These are phyloP conservation scores for Pseudochirops corinnae DNA, from an alignment of 2,797 vertebrate species.

Conservation along the genomic window DNA sequence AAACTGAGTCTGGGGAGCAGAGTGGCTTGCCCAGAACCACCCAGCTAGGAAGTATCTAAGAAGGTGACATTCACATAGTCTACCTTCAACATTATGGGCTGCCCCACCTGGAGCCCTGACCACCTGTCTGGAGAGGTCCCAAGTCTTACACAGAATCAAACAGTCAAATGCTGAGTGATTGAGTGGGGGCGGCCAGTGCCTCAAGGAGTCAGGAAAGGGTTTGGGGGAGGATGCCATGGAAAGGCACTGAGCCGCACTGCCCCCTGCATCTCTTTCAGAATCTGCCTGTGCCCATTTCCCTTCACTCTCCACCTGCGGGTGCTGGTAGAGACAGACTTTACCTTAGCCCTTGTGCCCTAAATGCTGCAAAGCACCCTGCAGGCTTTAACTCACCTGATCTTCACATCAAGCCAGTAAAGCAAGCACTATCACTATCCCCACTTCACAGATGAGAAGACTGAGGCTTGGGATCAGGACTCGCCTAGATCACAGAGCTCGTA, in stretches of 20 bases:
- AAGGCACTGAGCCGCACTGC: background rate
- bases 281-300: background rate
- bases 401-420: background rate
- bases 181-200: rapidly evolving
- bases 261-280: background rate
- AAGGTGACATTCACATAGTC: background rate
- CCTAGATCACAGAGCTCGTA: background rate
- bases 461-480: background rate
- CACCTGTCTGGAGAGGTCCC: background rate
- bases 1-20: background rate
- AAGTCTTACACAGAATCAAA: background rate
- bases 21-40: background rate
- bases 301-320: background rate
- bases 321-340: background rate
- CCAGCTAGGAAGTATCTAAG: background rate
- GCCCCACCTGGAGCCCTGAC: background rate
- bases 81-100: rapidly evolving
- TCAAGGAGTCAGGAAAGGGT: no score
- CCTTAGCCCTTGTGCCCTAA: background rate
- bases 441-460: background rate
- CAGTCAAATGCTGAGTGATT: background rate
- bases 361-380: background rate
- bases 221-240: background rate
- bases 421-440: background rate
- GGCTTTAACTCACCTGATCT: background rate